Evolutionary conservation across 2,888 invertebrate genomes (phyloP), one percentile per base, ranked within the genome.

Genomic region (Oeneis ivallda): DNA sequence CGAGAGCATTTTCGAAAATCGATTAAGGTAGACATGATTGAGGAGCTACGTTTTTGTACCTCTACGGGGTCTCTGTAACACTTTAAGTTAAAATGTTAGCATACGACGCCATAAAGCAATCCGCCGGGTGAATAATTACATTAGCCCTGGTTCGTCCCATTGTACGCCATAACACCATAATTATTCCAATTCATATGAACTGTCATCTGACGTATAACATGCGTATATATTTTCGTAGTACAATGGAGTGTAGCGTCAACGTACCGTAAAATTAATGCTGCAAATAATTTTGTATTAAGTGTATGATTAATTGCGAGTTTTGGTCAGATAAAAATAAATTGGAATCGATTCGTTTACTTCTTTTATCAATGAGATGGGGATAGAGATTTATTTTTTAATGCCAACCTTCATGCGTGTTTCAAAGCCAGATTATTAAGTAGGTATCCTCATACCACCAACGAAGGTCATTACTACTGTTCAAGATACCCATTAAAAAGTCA

Each of bases 11-110:
- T 87, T 86, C 82, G 82, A 85, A 89, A 87, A 87, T 88, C 88
- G 87, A 89, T 89, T 88, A 88, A 83, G 83, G 77, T 71, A 79
- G 85, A 85, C 86, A 87, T 88, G 87, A 89, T 88, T 86, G 85
- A 89, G 83, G 81, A 80, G 76, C 71, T 70, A 66, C 72, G 79
- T 81, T 83, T 82, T 84, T 84, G 81, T 81, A 72, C 72, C 74
- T 76, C 76, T 75, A 78, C 80, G 76, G 75, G 71, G 72, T 74
- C 58, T 39, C 57, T 41, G 59, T 72, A 70, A 73, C 72, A 78
- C 77, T 78, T 77, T 75, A 54, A 62, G 34, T 83, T 84, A 81
- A 84, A 84, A 85, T 87, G 84, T 88, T 88, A 86, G 84, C 85
- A 82, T 85, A 82, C 78, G 77, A 72, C 65, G 80, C 80, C 76